phyloP scores from a whole-genome alignment of 1,140 invertebrate species.

The Armadillidium nasatum region DNA sequence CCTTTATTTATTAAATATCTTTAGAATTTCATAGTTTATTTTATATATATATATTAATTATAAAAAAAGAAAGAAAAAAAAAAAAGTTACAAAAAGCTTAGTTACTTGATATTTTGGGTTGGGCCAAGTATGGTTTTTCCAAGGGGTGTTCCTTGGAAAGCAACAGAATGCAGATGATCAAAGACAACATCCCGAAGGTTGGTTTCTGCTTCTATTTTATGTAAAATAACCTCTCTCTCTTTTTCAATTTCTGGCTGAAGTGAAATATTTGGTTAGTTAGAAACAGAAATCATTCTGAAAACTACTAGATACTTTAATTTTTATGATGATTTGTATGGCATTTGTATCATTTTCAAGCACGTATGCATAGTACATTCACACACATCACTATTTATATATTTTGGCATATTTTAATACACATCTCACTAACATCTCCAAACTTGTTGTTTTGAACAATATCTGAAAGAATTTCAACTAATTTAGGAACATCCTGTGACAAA shows the following conservation, averaged over 20 bases:
- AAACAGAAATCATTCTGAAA: too few relatives aligned
- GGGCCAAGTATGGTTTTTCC: slow-evolving; percentile 97
- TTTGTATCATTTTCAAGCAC: too few relatives aligned
- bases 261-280: too few relatives aligned
- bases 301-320: too few relatives aligned
- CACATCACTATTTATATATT: too few relatives aligned
- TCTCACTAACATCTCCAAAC: slow-evolving; percentile 64
- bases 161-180: slow-evolving; percentile 93
- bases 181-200: slow-evolving; percentile 99
- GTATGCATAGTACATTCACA: too few relatives aligned
- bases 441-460: slow-evolving; percentile 98
- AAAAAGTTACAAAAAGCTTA: slow-evolving; percentile 43
- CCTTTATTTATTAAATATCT: too few relatives aligned
- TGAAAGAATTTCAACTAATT: slow-evolving; percentile 91
- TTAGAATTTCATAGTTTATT: too few relatives aligned
- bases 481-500: slow-evolving; percentile 75
- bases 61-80: too few relatives aligned
- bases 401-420: too few relatives aligned
- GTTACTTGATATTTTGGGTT: slow-evolving; percentile 86
- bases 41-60: too few relatives aligned
- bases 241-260: slow-evolving; percentile 74
- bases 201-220: slow-evolving; percentile 98
- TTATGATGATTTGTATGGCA: too few relatives aligned
- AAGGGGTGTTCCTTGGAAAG: slow-evolving; percentile 85
- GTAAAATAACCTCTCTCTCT: slow-evolving; percentile 95